Percentiles rank a stretch among this genome's conserved stretches.
These are phyloP conservation scores for Bucorvus abyssinicus DNA, from an alignment of 2,797 vertebrate genomes.

Conservation along the genomic window DNA sequence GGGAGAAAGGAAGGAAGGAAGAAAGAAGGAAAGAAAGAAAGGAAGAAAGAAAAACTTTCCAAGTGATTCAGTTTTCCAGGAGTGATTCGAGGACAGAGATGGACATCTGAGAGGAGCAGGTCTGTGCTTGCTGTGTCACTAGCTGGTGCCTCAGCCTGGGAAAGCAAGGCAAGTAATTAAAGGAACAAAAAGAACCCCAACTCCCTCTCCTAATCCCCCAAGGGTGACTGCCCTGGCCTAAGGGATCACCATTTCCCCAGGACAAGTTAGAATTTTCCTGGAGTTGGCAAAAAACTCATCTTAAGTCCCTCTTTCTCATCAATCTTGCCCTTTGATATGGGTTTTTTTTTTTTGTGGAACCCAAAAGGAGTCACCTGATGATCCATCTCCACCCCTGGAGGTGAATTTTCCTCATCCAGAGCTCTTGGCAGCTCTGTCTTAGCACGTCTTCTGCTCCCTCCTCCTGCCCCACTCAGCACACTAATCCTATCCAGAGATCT, in stretches of 20 bases:
- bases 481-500: conserved; percentile 18
- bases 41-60: neutral
- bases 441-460: neutral
- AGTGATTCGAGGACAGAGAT: neutral
- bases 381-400: neutral
- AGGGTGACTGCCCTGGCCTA: neutral
- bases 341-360: neutral
- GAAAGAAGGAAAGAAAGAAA: too few species aligned
- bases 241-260: neutral
- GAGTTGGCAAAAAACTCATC: neutral
- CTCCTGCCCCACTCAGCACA: neutral
- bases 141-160: neutral
- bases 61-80: neutral
- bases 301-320: neutral
- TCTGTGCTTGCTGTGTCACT: neutral
- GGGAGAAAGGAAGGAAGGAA: too few species aligned
- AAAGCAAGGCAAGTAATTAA: neutral
- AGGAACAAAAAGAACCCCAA: neutral
- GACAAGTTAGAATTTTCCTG: neutral
- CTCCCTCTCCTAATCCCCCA: neutral
- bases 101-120: neutral
- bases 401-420: neutral
- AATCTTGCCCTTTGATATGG: neutral
- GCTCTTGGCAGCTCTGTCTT: neutral
- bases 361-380: neutral